A percentile compares a stretch with the other conserved stretches of the same genome.
These are phyloP conservation scores for Macrotrachela quadricornifera DNA, from an alignment of 1,140 invertebrate genomes.

Conservation along the genomic window DNA sequence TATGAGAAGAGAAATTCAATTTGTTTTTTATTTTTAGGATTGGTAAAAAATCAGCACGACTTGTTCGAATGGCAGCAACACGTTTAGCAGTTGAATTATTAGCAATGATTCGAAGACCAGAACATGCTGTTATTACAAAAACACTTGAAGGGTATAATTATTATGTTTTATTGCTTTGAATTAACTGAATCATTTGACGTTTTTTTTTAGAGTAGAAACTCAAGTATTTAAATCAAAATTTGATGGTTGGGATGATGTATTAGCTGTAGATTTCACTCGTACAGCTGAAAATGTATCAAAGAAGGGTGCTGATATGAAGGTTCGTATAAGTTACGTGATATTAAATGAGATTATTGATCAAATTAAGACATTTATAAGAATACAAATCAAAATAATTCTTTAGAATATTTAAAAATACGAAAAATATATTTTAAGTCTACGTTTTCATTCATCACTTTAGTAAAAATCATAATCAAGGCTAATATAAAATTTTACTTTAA, in stretches of 20 bases:
- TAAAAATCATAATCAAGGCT: too few species aligned
- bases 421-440: too few species aligned
- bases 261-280: slow-evolving; percentile 92
- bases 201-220: slow-evolving; percentile 30
- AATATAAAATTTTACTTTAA: too few species aligned
- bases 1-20: not conserved
- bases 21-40: slow-evolving; percentile 43
- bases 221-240: slow-evolving; percentile 95
- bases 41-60: slow-evolving; percentile 83
- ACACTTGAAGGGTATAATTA: slow-evolving; percentile 38
- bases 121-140: slow-evolving; percentile 64
- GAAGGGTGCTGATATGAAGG: slow-evolving; percentile 76
- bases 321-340: slow-evolving; percentile 4
- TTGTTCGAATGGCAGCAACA: slow-evolving; percentile 81
- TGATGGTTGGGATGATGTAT: slow-evolving; percentile 90
- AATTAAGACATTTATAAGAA: not conserved
- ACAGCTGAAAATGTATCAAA: slow-evolving; percentile 86
- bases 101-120: slow-evolving; percentile 61
- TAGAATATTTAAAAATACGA: too few species aligned
- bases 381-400: not conserved
- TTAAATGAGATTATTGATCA: not conserved
- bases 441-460: too few species aligned
- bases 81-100: slow-evolving; percentile 85
- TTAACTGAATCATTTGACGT: not conserved
- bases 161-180: not conserved